A percentile compares a stretch with the other conserved stretches of the same genome.
phyloP scores from a whole-genome alignment of 1,140 invertebrate genomes.

The Magallana angulata region DNA sequence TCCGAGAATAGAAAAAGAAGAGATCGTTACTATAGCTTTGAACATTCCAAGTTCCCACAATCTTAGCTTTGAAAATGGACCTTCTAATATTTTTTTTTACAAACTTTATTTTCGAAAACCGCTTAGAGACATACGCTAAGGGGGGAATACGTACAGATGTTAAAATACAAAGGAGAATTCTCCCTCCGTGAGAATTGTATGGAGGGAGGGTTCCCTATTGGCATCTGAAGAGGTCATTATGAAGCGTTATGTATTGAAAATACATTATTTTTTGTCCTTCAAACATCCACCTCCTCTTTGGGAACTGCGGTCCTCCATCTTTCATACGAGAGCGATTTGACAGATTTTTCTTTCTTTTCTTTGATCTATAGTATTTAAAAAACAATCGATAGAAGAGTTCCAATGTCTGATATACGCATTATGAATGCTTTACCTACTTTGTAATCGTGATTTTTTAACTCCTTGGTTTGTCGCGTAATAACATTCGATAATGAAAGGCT shows the following conservation, averaged over 20 bases:
- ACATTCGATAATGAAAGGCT: neutral
- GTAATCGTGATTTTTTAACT: neutral
- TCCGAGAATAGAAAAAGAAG: neutral
- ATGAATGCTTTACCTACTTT: conserved; percentile 5
- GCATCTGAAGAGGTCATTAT: conserved; percentile 45
- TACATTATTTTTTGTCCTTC: conserved; percentile 44
- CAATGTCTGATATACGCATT: conserved; percentile 6
- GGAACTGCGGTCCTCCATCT: neutral
- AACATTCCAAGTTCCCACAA: neutral
- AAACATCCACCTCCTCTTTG: neutral
- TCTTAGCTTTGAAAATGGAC: conserved; percentile 28
- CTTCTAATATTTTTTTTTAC: neutral
- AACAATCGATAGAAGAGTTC: neutral
- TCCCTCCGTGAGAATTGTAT: conserved; percentile 42
- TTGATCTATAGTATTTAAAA: conserved; percentile 8
- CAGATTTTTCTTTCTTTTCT: conserved; percentile 6
- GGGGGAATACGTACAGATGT: conserved; percentile 38
- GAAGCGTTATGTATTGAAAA: conserved; percentile 50
- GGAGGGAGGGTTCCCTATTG: conserved; percentile 11
- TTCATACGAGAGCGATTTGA: neutral
- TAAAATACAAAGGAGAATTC: neutral
- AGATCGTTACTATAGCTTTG: neutral
- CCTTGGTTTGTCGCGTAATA: neutral
- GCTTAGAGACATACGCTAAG: conserved; percentile 29
- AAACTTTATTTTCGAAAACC: conserved; percentile 23